Conservation (phyloP, 2,797 vertebrate species). For the Sebastes kiyomatsui region DNA sequence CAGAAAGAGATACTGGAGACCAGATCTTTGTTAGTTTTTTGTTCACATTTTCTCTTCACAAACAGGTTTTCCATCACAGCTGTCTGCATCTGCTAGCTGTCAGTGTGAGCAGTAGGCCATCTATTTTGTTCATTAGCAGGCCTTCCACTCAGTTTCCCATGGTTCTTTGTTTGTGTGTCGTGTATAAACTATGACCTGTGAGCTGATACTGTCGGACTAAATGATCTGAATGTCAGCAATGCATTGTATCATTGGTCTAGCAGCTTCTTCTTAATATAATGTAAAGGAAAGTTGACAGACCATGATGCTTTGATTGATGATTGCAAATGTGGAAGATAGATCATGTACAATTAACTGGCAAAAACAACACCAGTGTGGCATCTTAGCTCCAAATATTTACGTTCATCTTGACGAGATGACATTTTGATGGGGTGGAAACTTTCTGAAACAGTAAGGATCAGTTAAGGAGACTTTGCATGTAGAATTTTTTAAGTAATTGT, state of each 20-base stretch:
- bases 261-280: constrained; percentile 27
- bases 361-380: background rate
- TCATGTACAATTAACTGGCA: background rate
- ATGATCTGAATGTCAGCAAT: constrained; percentile 59
- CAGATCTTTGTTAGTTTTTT: constrained; percentile 17
- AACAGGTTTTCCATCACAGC: constrained; percentile 58
- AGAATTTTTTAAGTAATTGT: background rate
- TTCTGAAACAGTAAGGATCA: background rate
- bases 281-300: constrained; percentile 8
- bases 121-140: constrained; percentile 73
- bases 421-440: background rate
- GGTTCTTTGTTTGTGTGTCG: constrained; percentile 75
- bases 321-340: background rate
- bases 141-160: constrained; percentile 75
- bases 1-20: background rate
- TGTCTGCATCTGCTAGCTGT: constrained; percentile 48
- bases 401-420: background rate
- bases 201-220: constrained; percentile 68
- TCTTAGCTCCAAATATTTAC: constrained; percentile 1
- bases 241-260: constrained; percentile 21
- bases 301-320: constrained; percentile 8
- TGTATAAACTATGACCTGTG: constrained; percentile 70
- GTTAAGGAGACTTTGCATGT: background rate
- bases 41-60: constrained; percentile 1
- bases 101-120: constrained; percentile 50